Conservation (phyloP, 2,888 invertebrate species). For the Acanthopleura granulata region DNA sequence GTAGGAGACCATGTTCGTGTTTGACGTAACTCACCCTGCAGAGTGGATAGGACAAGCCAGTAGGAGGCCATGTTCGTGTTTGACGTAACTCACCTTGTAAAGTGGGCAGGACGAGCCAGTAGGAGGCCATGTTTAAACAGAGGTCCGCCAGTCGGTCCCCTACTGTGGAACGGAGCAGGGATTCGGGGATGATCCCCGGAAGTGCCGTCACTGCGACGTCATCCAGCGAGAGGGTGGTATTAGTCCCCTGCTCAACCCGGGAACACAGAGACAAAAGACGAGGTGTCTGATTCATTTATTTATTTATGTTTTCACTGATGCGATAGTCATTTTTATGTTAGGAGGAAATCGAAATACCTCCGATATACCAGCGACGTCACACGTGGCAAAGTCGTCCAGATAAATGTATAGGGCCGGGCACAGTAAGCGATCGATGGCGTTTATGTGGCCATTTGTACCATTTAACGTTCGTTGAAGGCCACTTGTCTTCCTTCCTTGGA, state of each 20-base stretch:
- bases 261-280: neutral
- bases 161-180: neutral
- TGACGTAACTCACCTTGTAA: neutral
- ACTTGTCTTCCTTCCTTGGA: no score
- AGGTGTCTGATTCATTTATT: no score
- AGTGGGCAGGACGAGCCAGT: neutral
- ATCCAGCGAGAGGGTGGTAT: neutral
- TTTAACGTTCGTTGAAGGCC: no score
- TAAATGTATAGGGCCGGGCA: no score
- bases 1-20: neutral
- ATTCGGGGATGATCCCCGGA: neutral
- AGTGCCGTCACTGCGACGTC: constrained; percentile 2
- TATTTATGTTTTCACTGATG: no score
- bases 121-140: neutral
- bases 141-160: neutral
- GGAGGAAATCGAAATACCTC: no score
- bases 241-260: neutral
- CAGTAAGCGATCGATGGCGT: no score
- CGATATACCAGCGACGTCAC: no score
- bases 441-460: no score
- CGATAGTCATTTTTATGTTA: no score
- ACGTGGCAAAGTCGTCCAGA: no score
- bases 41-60: neutral
- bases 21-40: no score
- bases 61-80: neutral